phyloP scores from a whole-genome alignment of 2,113 vertebrate species.

The Motacilla alba region DNA sequence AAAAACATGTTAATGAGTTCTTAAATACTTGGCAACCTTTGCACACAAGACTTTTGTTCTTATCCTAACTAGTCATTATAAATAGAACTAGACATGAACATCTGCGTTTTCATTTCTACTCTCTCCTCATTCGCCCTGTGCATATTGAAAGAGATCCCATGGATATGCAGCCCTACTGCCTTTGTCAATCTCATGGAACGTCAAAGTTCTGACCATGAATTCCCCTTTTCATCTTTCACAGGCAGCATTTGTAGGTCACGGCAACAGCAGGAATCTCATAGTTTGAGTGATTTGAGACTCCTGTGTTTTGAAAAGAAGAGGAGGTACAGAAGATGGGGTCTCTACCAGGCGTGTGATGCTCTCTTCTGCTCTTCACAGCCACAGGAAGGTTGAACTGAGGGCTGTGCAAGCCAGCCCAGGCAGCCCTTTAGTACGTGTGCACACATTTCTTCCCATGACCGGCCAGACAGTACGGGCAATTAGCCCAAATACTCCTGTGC shows the following conservation, averaged over 20 bases:
- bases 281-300: background rate
- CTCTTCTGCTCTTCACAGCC: background rate
- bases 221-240: background rate
- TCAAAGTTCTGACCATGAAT: conserved; percentile 26
- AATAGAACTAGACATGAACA: conserved; percentile 7
- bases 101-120: background rate
- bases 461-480: background rate
- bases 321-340: background rate
- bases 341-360: accelerated
- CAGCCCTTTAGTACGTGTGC: background rate
- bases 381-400: background rate
- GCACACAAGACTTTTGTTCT: conserved; percentile 15
- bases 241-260: background rate
- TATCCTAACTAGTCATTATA: background rate
- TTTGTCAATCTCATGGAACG: background rate
- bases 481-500: background rate
- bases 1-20: conserved; percentile 12
- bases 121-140: background rate
- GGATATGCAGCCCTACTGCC: background rate
- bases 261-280: conserved; percentile 38
- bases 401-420: background rate
- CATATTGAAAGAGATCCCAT: background rate
- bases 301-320: background rate
- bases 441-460: background rate
- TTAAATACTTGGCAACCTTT: background rate